Conservation (phyloP, 2,888 invertebrate genomes). For the Ichneumoninae sp. region DNA sequence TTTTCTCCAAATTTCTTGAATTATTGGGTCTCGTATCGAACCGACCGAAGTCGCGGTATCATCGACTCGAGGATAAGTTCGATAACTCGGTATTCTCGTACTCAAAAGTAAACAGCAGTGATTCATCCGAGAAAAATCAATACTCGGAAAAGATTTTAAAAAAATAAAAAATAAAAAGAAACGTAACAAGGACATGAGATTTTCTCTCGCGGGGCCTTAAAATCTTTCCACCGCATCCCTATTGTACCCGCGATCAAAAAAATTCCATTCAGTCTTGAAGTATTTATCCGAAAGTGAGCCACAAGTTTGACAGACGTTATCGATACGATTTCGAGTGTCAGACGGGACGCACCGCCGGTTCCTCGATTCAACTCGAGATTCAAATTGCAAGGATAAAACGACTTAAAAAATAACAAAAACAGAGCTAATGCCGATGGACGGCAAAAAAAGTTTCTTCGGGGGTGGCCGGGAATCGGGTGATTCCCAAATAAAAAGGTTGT, state of each 20-base stretch:
- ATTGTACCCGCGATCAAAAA: not conserved
- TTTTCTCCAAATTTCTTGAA: not conserved
- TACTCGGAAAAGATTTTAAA: not conserved
- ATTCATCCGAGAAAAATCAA: not conserved
- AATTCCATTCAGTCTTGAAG: not conserved
- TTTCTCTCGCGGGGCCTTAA: not conserved
- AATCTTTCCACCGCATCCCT: not conserved
- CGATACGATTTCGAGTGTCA: slow-evolving; percentile 20
- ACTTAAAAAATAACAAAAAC: not conserved
- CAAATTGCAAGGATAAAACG: not conserved
- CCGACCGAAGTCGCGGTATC: not conserved
- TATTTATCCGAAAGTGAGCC: not conserved
- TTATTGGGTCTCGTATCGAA: too few species aligned
- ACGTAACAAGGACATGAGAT: not conserved
- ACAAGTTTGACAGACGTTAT: slow-evolving; percentile 16
- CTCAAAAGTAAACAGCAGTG: not conserved
- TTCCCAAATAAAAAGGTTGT: not conserved
- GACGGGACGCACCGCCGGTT: not conserved
- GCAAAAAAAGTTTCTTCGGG: not conserved
- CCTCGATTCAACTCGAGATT: not conserved
- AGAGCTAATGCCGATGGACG: not conserved
- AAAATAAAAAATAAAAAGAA: not conserved
- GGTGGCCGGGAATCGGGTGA: not conserved
- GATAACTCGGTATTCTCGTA: not conserved
- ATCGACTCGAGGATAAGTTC: not conserved